phyloP scores from a whole-genome alignment of 2,797 vertebrate species.

The Pteronotus mesoamericanus region DNA sequence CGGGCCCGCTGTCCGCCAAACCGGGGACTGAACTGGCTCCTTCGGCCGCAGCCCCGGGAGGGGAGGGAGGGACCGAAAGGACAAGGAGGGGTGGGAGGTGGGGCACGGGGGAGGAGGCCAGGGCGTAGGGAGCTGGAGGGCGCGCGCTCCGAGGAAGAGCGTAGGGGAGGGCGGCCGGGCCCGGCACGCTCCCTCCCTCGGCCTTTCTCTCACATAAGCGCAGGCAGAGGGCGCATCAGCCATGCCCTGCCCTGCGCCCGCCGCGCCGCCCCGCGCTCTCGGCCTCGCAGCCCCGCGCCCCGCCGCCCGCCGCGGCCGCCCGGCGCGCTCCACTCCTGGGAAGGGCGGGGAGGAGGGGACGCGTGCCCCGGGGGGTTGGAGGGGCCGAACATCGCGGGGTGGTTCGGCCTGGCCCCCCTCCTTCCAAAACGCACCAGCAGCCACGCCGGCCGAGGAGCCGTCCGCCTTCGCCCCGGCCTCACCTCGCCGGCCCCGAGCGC shows the following conservation, averaged over 20 bases:
- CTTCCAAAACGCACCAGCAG: not conserved
- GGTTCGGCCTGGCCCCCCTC: not conserved
- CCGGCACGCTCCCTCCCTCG: slow-evolving; percentile 58
- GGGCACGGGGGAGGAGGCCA: not conserved
- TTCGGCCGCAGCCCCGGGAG: not conserved
- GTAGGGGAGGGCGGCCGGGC: slow-evolving; percentile 50
- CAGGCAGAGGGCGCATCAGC: slow-evolving; percentile 83
- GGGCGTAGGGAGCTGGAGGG: not conserved
- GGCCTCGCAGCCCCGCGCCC: slow-evolving; percentile 50
- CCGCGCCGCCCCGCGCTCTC: slow-evolving; percentile 43
- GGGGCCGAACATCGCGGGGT: not conserved
- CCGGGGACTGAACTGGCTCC: not conserved
- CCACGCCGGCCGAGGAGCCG: slow-evolving; percentile 13
- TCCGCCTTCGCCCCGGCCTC: slow-evolving; percentile 55
- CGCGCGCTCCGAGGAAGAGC: slow-evolving; percentile 22
- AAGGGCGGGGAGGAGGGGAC: slow-evolving; percentile 37
- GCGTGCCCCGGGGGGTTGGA: not conserved
- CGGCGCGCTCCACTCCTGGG: not conserved
- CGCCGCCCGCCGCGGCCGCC: slow-evolving; percentile 51
- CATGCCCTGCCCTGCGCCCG: slow-evolving; percentile 77
- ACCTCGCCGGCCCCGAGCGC: slow-evolving; percentile 69
- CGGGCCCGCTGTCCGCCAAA: no score
- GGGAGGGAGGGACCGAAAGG: not conserved
- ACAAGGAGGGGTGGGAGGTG: not conserved
- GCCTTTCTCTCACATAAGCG: slow-evolving; percentile 73